Base-by-base conservation (phyloP, 2,888 invertebrate genomes). In the Archips xylosteana region DNA sequence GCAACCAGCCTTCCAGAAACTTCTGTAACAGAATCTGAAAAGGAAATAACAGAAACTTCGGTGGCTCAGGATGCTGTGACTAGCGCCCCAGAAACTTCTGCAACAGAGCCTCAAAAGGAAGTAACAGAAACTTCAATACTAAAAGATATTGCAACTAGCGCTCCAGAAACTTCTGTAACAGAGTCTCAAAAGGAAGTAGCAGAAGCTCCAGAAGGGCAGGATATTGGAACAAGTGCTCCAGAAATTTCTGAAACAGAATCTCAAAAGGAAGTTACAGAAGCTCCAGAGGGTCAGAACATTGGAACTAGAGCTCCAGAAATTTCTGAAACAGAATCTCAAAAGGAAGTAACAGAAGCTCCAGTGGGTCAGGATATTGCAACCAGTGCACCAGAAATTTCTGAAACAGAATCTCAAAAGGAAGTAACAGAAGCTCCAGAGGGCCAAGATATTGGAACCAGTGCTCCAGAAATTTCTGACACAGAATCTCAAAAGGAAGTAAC, bases 21-120 rank as follows among this genome's bases (percentile, higher is more conserved):
- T 8, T 4, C 39, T 15, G 34, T 2, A 10, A 15, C 23, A 23
- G 13, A 34, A n/a, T 0, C 32, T 51, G n/a, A 34, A n/a, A 2
- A 36, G 49, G 12, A 36, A 65, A 9, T 15, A 34, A 51, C 49
- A 15, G 51, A 57, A 57, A 0, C 8, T 15, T 34, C 51, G 15
- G 61, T 32, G 36, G 15, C 51, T 10, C 12, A 42, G 13, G 49
- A 65, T 60, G 3, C n/a, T 60, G n/a, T 2, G 1, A 34, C 62
- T n/a, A n/a, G 12, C 8, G 15, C 42, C 39, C 63, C 77, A 15
- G 68, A 74, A 63, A 12, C 23, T 34, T 42, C 67, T 9, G 49
- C 60, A 60, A 70, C 69, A 51, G 70, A 76, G 47, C 39, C 70
- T 39, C 75, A 75, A 57, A 70, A 72, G 59, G 47, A 70, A 51